Evolutionary conservation across 2,888 invertebrate species (phyloP).

Genomic region (Caprella mutica): DNA sequence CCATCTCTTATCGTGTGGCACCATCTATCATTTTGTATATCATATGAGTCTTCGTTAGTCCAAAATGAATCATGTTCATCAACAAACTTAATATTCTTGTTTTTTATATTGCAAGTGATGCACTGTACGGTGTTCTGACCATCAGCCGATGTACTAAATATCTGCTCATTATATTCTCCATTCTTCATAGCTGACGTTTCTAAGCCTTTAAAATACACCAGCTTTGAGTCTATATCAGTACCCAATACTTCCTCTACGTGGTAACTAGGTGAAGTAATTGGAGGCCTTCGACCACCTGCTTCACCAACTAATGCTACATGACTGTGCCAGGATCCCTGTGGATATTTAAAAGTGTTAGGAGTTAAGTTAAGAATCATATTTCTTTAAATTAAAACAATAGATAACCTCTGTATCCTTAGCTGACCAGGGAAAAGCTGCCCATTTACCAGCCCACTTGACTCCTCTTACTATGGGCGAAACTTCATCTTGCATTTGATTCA

Average conservation of each 20-base stretch:
- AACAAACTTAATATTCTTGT: conserved; percentile 5
- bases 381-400: not conserved
- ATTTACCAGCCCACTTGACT: conserved; percentile 26
- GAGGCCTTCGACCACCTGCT: conserved; percentile 20
- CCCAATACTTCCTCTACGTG: conserved; percentile 27
- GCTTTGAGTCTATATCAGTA: not conserved
- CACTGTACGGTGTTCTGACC: not conserved
- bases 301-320: conserved; percentile 30
- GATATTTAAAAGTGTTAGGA: not conserved
- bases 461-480: conserved; percentile 26
- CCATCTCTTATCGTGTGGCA: no score
- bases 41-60: no score
- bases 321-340: conserved; percentile 27
- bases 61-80: no score
- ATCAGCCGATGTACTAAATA: not conserved
- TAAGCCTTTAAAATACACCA: conserved; percentile 26
- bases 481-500: conserved; percentile 24
- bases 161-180: not conserved
- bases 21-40: no score
- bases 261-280: conserved; percentile 22
- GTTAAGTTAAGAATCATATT: not conserved
- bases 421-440: conserved; percentile 32
- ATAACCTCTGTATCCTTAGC: conserved; percentile 2
- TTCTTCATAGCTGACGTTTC: not conserved
- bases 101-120: conserved; percentile 2